phyloP scores from a whole-genome alignment of 92 coral and sea anemone genomes.

The Epizoanthus rinbou region DNA sequence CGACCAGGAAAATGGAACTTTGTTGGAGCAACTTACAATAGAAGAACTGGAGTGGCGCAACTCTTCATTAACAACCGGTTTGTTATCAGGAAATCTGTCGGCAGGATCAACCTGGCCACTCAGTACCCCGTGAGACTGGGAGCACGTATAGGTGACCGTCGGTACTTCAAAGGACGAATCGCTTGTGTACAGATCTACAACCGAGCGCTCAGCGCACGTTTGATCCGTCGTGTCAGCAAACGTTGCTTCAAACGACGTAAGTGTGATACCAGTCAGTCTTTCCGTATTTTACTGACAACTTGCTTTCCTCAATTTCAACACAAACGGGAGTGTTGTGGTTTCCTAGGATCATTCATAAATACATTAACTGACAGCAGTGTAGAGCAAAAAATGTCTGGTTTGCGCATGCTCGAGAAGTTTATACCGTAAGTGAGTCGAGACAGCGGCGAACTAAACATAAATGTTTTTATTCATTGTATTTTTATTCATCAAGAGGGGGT shows the following conservation, averaged over 20 bases:
- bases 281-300: not conserved
- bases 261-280: not conserved
- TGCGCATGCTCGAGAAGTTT: too few relatives aligned
- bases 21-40: slow-evolving; percentile 72
- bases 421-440: too few relatives aligned
- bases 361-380: too few relatives aligned
- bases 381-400: too few relatives aligned
- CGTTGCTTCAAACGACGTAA: slow-evolving; percentile 68
- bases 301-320: too few relatives aligned
- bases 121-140: slow-evolving; percentile 70
- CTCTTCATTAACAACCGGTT: slow-evolving; percentile 58
- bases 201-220: slow-evolving; percentile 41
- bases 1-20: slow-evolving; percentile 66
- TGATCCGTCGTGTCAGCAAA: slow-evolving; percentile 54
- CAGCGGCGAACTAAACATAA: too few relatives aligned
- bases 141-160: slow-evolving; percentile 55
- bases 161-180: slow-evolving; percentile 62
- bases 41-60: slow-evolving; percentile 60
- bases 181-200: slow-evolving; percentile 75
- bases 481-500: too few relatives aligned
- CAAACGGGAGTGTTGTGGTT: not conserved
- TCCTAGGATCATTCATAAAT: not conserved
- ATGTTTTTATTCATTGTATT: too few relatives aligned
- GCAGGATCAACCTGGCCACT: slow-evolving; percentile 62
- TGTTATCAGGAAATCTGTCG: slow-evolving; percentile 55